Evolutionary conservation across 2,797 vertebrate genomes (phyloP).

Genomic region (Alca torda): DNA sequence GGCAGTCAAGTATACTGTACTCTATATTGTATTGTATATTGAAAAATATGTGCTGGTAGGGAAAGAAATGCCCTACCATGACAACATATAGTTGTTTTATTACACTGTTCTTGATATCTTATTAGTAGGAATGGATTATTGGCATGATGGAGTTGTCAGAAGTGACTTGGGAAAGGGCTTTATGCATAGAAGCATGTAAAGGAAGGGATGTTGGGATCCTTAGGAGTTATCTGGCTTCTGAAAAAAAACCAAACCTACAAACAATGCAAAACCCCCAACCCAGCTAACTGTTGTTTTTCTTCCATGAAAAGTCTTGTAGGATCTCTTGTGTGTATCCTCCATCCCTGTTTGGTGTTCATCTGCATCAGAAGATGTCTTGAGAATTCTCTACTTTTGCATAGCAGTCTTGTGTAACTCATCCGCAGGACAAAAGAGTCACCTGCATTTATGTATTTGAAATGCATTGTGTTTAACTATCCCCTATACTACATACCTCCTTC

Average conservation of each 20-base stretch:
- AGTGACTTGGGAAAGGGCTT: neutral
- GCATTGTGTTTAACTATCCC: neutral
- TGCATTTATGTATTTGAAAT: neutral
- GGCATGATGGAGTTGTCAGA: neutral
- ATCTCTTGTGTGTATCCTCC: neutral
- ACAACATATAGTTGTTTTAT: neutral
- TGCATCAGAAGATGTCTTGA: neutral
- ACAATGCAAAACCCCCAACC: fast-evolving
- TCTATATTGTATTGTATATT: neutral
- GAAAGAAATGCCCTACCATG: neutral
- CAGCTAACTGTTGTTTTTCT: neutral
- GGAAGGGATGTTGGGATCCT: neutral
- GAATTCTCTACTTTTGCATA: neutral
- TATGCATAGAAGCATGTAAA: neutral
- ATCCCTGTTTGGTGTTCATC: neutral
- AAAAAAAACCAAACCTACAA: neutral
- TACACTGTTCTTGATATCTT: neutral
- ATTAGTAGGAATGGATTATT: neutral
- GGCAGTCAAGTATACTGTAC: neutral
- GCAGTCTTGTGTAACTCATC: neutral
- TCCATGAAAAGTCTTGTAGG: neutral
- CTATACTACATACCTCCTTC: neutral
- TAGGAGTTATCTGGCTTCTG: neutral
- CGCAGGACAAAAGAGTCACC: neutral
- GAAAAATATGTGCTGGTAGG: constrained; percentile 24